Conservation (phyloP, 2,888 invertebrate species). For the Polydrusus tereticollis region DNA sequence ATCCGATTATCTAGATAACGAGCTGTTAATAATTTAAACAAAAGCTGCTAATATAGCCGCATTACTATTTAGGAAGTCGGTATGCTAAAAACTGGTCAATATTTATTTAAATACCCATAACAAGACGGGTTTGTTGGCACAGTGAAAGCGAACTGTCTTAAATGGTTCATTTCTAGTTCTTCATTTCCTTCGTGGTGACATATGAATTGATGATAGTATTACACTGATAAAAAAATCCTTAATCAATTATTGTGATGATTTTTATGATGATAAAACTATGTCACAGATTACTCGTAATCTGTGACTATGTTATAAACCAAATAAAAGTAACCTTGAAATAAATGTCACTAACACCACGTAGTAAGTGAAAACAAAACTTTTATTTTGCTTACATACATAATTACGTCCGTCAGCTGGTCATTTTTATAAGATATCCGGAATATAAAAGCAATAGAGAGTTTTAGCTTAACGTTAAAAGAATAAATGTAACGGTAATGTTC, state of each 20-base stretch:
- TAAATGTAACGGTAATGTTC: no score
- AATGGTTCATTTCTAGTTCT: slow-evolving; percentile 2
- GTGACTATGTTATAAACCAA: not conserved
- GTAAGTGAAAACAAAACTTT: slow-evolving; percentile 29
- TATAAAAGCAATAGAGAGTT: not conserved
- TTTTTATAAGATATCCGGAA: slow-evolving; percentile 19
- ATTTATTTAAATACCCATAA: not conserved
- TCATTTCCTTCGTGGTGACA: not conserved
- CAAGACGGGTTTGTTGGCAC: not conserved
- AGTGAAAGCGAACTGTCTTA: slow-evolving; percentile 9
- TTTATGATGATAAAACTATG: no score
- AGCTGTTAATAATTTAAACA: not conserved
- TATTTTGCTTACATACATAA: slow-evolving; percentile 18
- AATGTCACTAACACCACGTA: not conserved
- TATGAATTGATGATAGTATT: not conserved
- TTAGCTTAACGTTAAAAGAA: not conserved
- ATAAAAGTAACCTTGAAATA: slow-evolving; percentile 4
- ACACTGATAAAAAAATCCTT: not conserved
- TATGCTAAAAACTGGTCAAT: not conserved
- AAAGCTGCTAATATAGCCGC: not conserved
- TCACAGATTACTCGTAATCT: no score
- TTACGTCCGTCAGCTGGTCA: slow-evolving; percentile 18
- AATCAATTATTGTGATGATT: not conserved
- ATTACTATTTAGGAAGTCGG: not conserved
- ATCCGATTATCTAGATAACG: not conserved